phyloP scores from a whole-genome alignment of 1,140 invertebrate genomes.

The Brachionus calyciflorus region DNA sequence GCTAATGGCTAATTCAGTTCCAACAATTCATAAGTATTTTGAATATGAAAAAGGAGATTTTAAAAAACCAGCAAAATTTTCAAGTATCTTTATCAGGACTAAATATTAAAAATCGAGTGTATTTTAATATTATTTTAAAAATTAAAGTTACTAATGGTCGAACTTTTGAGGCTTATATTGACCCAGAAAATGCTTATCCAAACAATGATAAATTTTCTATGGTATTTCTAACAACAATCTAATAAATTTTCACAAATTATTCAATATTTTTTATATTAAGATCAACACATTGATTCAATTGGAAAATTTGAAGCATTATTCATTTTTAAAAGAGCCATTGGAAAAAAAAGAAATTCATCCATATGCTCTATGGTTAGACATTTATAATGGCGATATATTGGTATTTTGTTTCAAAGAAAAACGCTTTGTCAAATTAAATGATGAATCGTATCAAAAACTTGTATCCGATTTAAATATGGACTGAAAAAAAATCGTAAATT shows the following conservation, averaged over 20 bases:
- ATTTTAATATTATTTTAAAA: not conserved
- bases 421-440: slow-evolving; percentile 77
- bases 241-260: not conserved
- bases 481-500: no score
- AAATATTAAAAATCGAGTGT: not conserved
- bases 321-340: slow-evolving; percentile 79
- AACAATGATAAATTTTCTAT: slow-evolving; percentile 89
- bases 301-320: slow-evolving; percentile 88
- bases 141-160: not conserved
- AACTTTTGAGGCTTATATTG: slow-evolving; percentile 83
- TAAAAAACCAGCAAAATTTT: slow-evolving; percentile 9
- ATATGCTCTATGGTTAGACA: slow-evolving; percentile 93
- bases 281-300: slow-evolving; percentile 89
- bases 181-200: slow-evolving; percentile 82
- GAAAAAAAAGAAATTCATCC: slow-evolving; percentile 78
- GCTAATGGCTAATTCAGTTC: slow-evolving; percentile 79
- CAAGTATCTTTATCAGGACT: no score
- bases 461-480: slow-evolving; percentile 47
- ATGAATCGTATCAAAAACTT: slow-evolving; percentile 71
- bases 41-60: slow-evolving; percentile 65
- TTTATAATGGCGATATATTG: slow-evolving; percentile 91
- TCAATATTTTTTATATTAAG: slow-evolving; percentile 61
- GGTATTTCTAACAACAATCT: slow-evolving; percentile 59
- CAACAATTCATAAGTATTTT: slow-evolving; percentile 77
- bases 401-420: slow-evolving; percentile 77